phyloP scores from a whole-genome alignment of 2,113 vertebrate species.

The Zosterops hypoxanthus region DNA sequence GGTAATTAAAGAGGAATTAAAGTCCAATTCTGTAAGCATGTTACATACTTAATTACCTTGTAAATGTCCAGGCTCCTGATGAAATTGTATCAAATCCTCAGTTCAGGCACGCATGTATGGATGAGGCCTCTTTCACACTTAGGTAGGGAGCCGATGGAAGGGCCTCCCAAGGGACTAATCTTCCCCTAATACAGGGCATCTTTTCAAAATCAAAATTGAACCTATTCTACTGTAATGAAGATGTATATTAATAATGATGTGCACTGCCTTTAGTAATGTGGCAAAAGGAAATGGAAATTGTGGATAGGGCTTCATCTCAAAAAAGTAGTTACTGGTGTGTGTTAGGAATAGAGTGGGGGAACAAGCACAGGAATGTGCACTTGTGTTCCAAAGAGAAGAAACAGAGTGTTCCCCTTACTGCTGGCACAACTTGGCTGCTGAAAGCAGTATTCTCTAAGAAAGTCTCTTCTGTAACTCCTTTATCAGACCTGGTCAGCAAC shows the following conservation, averaged over 20 bases:
- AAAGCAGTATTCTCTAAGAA: background rate
- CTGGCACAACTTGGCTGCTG: background rate
- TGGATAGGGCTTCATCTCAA: background rate
- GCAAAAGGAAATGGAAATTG: background rate
- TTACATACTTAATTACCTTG: background rate
- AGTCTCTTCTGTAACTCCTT: background rate
- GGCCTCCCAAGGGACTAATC: background rate
- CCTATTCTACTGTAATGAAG: background rate
- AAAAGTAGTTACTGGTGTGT: background rate
- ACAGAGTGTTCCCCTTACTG: background rate
- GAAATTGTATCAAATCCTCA: background rate
- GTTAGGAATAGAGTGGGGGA: background rate
- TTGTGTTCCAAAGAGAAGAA: background rate
- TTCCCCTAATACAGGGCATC: background rate
- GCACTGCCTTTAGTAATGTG: background rate
- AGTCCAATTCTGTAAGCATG: background rate
- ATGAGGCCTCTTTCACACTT: background rate
- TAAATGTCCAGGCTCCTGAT: background rate
- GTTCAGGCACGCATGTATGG: fast-evolving
- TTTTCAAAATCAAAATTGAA: background rate
- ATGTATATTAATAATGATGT: background rate
- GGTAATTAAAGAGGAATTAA: background rate
- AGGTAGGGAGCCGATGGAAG: background rate
- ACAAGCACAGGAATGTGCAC: background rate
- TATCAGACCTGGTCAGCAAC: background rate